Conservation (phyloP, 2,113 vertebrate genomes). For the Sinosuthora webbiana region DNA sequence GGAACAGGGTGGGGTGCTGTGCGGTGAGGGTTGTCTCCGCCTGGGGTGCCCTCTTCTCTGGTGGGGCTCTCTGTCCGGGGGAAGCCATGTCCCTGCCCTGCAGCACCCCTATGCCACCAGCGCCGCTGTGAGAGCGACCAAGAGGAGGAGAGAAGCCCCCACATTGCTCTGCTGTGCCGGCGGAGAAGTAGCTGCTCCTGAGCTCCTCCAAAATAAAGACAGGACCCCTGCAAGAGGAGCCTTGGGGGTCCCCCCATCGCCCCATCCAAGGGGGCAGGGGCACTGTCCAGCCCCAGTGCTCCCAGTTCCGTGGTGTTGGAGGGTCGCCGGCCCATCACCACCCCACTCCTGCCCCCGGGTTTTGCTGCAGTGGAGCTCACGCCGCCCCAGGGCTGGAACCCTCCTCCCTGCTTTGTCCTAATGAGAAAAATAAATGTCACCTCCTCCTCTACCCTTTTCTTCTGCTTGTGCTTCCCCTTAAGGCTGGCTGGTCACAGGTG, state of each 20-base stretch:
- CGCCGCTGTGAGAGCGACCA: conserved; percentile 77
- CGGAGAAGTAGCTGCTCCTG: conserved; percentile 77
- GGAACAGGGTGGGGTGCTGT: background rate
- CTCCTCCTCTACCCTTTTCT: background rate
- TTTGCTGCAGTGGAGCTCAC: background rate
- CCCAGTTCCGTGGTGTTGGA: background rate
- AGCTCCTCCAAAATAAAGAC: background rate
- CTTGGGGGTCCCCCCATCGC: background rate
- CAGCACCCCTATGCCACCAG: conserved; percentile 34
- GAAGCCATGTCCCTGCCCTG: background rate
- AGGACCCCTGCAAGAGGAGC: background rate
- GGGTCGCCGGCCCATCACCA: background rate
- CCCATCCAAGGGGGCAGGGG: background rate
- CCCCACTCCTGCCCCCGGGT: background rate
- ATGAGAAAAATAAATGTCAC: background rate
- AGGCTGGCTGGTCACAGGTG: background rate
- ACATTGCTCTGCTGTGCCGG: conserved; percentile 56
- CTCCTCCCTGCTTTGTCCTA: background rate
- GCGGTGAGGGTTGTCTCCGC: background rate
- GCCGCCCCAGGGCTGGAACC: background rate
- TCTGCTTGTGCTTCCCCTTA: background rate
- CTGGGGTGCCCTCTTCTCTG: background rate
- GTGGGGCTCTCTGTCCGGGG: no score
- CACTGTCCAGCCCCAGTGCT: background rate
- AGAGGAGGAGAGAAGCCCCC: conserved; percentile 69